These are phyloP conservation scores for Actinemys pallida DNA, from an alignment of 2,113 vertebrate species.

Conservation along the genomic window DNA sequence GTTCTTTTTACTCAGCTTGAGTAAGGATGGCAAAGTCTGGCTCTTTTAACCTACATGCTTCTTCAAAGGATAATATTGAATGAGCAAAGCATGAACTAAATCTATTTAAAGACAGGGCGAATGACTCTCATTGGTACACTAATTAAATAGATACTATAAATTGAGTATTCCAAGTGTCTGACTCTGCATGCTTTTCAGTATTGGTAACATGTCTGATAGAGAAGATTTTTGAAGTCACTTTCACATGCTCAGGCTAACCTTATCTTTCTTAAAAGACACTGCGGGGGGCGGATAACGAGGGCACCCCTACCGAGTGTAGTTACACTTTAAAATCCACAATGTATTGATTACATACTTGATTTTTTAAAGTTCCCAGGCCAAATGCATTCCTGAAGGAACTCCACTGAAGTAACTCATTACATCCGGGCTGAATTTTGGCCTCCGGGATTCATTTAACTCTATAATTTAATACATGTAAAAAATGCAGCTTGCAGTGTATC, in stretches of 20 bases:
- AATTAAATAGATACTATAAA: slow-evolving; percentile 1
- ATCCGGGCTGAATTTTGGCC: background rate
- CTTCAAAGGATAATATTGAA: background rate
- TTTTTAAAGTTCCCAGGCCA: background rate
- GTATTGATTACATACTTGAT: background rate
- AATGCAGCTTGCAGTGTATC: background rate
- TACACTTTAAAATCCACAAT: background rate
- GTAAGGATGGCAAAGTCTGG: background rate
- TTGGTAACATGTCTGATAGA: background rate
- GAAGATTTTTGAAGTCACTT: background rate
- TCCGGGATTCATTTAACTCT: background rate
- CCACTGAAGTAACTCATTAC: slow-evolving; percentile 30
- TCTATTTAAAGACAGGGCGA: background rate
- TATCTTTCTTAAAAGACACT: background rate
- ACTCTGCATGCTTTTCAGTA: background rate
- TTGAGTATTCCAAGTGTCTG: background rate
- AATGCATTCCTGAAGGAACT: slow-evolving; percentile 32
- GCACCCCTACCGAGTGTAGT: background rate
- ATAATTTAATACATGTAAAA: background rate
- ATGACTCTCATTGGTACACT: background rate
- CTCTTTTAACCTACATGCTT: background rate
- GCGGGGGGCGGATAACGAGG: background rate
- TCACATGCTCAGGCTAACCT: background rate
- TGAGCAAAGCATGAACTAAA: background rate
- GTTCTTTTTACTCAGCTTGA: background rate